phyloP scores from a whole-genome alignment of 2,113 vertebrate genomes.

The Cebidichthys violaceus region DNA sequence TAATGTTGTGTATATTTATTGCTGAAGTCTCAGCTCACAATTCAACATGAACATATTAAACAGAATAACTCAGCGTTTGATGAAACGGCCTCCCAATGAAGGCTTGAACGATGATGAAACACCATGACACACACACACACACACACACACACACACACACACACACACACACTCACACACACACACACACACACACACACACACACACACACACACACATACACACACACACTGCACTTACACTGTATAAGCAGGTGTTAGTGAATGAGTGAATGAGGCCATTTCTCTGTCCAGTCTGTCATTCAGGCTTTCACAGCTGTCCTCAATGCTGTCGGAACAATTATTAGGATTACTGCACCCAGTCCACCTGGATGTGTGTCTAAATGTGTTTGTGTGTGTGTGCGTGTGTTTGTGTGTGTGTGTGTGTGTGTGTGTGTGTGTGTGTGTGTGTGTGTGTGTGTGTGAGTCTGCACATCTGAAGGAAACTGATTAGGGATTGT shows the following conservation, averaged over 20 bases:
- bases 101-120: slow-evolving; percentile 19
- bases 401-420: neutral
- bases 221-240: neutral
- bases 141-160: too few relatives aligned
- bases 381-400: slow-evolving; percentile 1
- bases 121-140: neutral
- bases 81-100: neutral
- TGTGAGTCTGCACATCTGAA: slow-evolving; percentile 14
- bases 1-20: neutral
- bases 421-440: slow-evolving; percentile 1
- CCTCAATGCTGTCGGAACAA: slow-evolving; percentile 48
- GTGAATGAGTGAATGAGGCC: slow-evolving; percentile 69
- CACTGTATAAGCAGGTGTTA: slow-evolving; percentile 31
- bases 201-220: slow-evolving; percentile 10
- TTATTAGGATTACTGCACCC: slow-evolving; percentile 51
- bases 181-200: slow-evolving; percentile 4
- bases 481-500: slow-evolving; percentile 32
- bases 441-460: slow-evolving; percentile 12
- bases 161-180: slow-evolving; percentile 14
- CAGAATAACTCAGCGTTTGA: neutral
- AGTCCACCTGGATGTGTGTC: slow-evolving; percentile 33
- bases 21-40: neutral
- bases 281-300: slow-evolving; percentile 49
- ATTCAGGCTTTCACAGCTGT: slow-evolving; percentile 53
- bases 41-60: slow-evolving; percentile 28